Evolutionary conservation across 2,113 vertebrate species (phyloP).

Genomic region (Burhinus oedicnemus): DNA sequence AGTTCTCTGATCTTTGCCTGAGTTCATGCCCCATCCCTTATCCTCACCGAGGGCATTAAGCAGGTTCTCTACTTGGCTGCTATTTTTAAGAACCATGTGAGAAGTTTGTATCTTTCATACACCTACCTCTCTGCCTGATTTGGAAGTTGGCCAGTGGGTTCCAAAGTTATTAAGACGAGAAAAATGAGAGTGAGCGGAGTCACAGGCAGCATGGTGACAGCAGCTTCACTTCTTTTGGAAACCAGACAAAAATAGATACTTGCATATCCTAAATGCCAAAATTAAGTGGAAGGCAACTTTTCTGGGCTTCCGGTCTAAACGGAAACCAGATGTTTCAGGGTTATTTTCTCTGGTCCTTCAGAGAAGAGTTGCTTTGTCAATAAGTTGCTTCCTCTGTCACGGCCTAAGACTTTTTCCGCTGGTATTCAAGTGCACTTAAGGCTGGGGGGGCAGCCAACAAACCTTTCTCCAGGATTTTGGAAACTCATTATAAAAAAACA

Average conservation of each 20-base stretch:
- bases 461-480: background rate
- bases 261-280: background rate
- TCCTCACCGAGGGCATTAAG: background rate
- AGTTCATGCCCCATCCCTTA: background rate
- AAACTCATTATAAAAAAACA: background rate
- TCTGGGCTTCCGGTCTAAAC: background rate
- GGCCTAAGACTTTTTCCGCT: background rate
- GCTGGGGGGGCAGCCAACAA: background rate
- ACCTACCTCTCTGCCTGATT: background rate
- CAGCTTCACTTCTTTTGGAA: constrained; percentile 11
- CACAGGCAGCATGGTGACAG: background rate
- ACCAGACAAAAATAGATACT: background rate
- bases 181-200: constrained; percentile 2
- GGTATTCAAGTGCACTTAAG: background rate
- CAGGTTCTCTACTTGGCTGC: background rate
- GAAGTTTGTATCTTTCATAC: background rate
- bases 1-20: background rate
- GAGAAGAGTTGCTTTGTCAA: background rate
- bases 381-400: background rate
- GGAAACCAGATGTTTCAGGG: background rate
- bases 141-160: background rate
- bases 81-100: background rate
- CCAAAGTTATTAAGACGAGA: background rate
- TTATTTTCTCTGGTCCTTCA: constrained; percentile 37
- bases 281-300: constrained; percentile 19